A percentile compares a stretch with the other conserved stretches of the same genome.
These are phyloP conservation scores for Eulemur rufifrons DNA, from an alignment of 2,113 vertebrate genomes.

Conservation along the genomic window DNA sequence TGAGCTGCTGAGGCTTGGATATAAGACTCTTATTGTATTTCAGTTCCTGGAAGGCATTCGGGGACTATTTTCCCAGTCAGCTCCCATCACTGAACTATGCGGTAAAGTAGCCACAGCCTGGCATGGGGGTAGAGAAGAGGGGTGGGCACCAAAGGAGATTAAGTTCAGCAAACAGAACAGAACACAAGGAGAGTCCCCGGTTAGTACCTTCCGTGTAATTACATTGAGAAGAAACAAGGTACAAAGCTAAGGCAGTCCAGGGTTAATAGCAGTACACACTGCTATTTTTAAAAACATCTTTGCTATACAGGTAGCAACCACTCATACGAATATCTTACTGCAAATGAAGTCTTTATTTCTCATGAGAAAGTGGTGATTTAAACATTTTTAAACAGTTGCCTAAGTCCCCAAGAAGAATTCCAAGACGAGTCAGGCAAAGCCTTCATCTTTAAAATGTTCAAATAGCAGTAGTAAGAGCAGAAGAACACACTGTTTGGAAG, in stretches of 20 bases:
- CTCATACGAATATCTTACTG: neutral
- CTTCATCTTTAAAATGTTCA: neutral
- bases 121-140: neutral
- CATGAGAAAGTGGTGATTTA: neutral
- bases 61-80: neutral
- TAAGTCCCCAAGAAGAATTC: neutral
- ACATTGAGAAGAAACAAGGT: neutral
- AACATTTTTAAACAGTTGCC: neutral
- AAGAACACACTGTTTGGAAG: neutral
- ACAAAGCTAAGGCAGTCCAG: neutral
- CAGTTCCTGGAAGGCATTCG: neutral
- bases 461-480: neutral
- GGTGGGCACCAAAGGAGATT: fast-evolving
- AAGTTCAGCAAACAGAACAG: neutral
- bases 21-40: neutral
- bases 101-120: neutral
- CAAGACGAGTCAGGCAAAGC: neutral
- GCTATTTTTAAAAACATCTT: neutral
- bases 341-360: neutral
- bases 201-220: neutral
- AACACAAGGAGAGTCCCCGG: fast-evolving
- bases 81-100: neutral
- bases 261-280: neutral
- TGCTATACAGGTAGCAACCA: neutral
- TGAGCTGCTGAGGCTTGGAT: neutral